Conservation (phyloP, 2,113 vertebrate genomes). For the Ciconia stormi region DNA sequence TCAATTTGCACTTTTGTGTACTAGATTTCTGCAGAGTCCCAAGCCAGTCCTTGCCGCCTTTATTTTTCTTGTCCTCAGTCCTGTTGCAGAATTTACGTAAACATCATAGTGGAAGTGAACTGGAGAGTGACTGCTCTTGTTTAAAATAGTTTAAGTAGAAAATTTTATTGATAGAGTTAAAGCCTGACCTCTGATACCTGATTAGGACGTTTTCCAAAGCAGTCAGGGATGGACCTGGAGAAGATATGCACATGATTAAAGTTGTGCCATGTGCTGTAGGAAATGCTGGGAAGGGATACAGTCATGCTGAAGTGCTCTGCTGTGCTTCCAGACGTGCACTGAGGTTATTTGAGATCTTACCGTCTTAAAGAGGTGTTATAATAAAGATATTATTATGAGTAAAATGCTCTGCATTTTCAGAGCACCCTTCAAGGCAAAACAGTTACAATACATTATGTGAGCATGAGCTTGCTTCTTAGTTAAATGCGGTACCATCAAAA, state of each 20-base stretch:
- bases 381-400: background rate
- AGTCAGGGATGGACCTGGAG: background rate
- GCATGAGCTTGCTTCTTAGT: conserved; percentile 8
- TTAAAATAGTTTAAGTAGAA: background rate
- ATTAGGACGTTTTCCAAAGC: background rate
- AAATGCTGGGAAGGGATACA: background rate
- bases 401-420: background rate
- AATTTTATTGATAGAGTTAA: background rate
- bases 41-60: background rate
- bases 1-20: background rate
- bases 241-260: background rate
- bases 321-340: background rate
- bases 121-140: background rate
- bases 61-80: background rate
- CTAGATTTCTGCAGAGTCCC: background rate
- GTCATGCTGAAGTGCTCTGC: background rate
- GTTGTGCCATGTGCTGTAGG: background rate
- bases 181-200: background rate
- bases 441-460: background rate
- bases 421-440: conserved; percentile 28
- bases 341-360: background rate
- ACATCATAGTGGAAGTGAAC: background rate
- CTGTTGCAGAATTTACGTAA: background rate
- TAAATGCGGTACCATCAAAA: conserved; percentile 47
- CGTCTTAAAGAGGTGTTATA: background rate